These are phyloP conservation scores for Acrobasis consociella DNA, from an alignment of 2,888 invertebrate genomes.

Conservation along the genomic window DNA sequence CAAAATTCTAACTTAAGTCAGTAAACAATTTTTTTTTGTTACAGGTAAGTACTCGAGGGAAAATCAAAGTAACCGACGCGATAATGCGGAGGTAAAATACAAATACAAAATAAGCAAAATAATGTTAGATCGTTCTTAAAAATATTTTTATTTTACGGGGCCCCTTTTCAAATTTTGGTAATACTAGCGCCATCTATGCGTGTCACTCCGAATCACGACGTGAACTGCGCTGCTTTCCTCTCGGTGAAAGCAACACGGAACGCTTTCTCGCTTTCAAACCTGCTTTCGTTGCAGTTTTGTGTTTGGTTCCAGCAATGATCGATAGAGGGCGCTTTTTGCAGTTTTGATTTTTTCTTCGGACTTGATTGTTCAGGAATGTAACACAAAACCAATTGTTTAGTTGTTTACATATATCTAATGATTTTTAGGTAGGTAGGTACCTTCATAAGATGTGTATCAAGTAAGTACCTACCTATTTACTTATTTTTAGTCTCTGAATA, in stretches of 20 bases:
- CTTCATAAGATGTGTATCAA: too few species aligned
- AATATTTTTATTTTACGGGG: neutral
- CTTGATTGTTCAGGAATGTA: too few species aligned
- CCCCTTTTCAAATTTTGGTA: constrained; percentile 21
- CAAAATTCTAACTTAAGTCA: too few species aligned
- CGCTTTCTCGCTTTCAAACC: neutral
- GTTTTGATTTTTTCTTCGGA: neutral
- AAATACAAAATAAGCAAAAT: too few species aligned
- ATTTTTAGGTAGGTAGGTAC: too few species aligned
- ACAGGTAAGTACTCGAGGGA: neutral
- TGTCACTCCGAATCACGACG: constrained; percentile 26
- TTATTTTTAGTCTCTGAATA: too few species aligned
- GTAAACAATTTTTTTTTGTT: neutral
- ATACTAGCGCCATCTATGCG: constrained; percentile 48
- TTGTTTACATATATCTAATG: too few species aligned
- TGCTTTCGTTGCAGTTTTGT: neutral
- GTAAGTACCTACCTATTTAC: too few species aligned
- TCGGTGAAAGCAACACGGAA: neutral
- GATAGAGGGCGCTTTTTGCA: neutral
- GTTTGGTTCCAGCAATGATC: neutral
- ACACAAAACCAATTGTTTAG: too few species aligned
- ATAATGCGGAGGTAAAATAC: too few species aligned
- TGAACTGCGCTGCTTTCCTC: neutral
- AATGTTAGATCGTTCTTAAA: neutral
- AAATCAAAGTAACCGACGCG: too few species aligned